Base-by-base conservation (phyloP, 1,140 invertebrate species). In the Platyscapa corneri region DNA sequence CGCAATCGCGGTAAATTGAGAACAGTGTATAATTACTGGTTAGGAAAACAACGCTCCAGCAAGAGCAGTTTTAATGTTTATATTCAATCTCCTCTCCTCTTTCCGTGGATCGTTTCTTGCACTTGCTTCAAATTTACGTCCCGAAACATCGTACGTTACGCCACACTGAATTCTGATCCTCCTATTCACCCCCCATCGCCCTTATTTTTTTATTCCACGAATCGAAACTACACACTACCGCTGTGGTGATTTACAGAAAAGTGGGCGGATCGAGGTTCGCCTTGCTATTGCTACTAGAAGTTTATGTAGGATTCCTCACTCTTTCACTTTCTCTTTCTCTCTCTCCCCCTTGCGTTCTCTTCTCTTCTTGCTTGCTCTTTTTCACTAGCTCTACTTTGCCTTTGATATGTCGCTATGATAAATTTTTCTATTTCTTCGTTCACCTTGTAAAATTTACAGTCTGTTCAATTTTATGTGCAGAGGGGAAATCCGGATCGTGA, bases 121-220 rank as follows among this genome's bases (percentile, higher is more conserved):
- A 86, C 85, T 86, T 86, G 85, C 81, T 83, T 86, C 85, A 86
- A 83, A 86, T 86, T 86, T 86, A 86, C 85, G 85, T 77, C n/a
- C 76, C 34, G 23, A 46, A 83, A 32, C 34, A 60, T 78, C 60
- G 84, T 86, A 86, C 84, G 64, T 86, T 85, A 85, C 42, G 39
- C 37, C 32, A 32, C 37, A 60, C 65, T 5, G 1, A 39, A 34
- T n/a, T 23, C 49, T n/a, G 32, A 53, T 60, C 67, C 70, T 32
- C 39, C 80, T 2, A 53, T 49, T 3, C 20, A 23, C 18, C 42
- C 74, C 37, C 56, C n/a, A 30, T 60, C 65, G 34, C 37, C 37
- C 27, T 18, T 60, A 18, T 39, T 86, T 60, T 86, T 70, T 85
- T 32, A 65, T 46, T 76, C 18, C 23, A 20, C 46, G 14, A n/a